phyloP scores from a whole-genome alignment of 2,888 invertebrate species.

The Coecobrya sp. region DNA sequence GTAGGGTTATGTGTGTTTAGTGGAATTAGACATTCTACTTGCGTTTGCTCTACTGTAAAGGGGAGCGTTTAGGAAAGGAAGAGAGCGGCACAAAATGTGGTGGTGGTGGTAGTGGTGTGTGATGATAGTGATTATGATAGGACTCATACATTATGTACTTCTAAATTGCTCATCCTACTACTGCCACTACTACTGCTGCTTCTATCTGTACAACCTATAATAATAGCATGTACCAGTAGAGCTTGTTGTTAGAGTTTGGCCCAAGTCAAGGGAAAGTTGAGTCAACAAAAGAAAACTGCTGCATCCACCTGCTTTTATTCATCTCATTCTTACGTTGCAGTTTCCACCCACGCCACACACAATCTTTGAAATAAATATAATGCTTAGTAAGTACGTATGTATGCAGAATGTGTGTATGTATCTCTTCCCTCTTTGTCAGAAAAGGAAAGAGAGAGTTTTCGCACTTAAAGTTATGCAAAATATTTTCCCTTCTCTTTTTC shows the following conservation, averaged over 20 bases:
- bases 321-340: neutral
- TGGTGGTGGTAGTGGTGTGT: neutral
- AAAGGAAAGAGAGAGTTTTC: neutral
- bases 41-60: neutral
- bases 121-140: constrained; percentile 3
- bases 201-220: too few relatives aligned
- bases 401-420: neutral
- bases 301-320: constrained; percentile 67
- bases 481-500: neutral
- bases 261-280: constrained; percentile 36
- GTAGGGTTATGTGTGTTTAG: neutral
- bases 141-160: neutral
- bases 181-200: neutral
- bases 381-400: neutral
- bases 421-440: neutral
- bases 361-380: neutral
- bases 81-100: neutral
- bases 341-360: constrained; percentile 41
- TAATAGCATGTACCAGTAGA: too few relatives aligned
- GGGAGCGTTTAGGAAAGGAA: neutral
- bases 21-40: neutral
- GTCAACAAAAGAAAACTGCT: constrained; percentile 42
- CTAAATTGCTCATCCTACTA: constrained; percentile 10
- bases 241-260: neutral
- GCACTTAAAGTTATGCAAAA: constrained; percentile 30